Evolutionary conservation across 2,888 invertebrate species (phyloP).

Genomic region (Pheosia tremula): DNA sequence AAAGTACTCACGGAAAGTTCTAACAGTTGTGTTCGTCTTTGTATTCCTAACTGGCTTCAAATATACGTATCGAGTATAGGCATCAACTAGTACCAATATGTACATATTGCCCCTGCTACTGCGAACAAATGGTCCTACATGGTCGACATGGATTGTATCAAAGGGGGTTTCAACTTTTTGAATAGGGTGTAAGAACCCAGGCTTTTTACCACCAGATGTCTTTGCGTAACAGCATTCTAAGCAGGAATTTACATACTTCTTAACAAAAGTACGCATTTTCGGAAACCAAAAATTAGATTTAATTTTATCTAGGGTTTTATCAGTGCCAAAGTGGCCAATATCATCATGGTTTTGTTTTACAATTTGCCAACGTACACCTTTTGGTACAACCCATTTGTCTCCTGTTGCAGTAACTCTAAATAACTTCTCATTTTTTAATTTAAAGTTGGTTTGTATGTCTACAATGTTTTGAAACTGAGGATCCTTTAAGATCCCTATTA

Average conservation of each 20-base stretch:
- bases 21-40: constrained; percentile 7
- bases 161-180: constrained; percentile 9
- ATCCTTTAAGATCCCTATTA: constrained; percentile 18
- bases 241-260: constrained; percentile 10
- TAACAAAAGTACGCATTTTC: constrained; percentile 11
- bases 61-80: constrained; percentile 6
- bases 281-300: constrained; percentile 8
- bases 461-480: constrained; percentile 8
- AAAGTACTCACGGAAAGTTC: constrained; percentile 4
- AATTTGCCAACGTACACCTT: constrained; percentile 5
- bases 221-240: constrained; percentile 11
- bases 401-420: constrained; percentile 12
- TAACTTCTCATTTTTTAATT: constrained; percentile 24
- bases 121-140: constrained; percentile 10
- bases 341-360: constrained; percentile 8
- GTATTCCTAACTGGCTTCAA: constrained; percentile 1
- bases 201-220: constrained; percentile 5
- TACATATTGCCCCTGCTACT: constrained; percentile 1
- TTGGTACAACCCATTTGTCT: constrained; percentile 6
- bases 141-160: constrained; percentile 13
- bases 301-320: constrained; percentile 7
- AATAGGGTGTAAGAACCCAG: constrained; percentile 8
- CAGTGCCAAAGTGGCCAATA: constrained; percentile 10
- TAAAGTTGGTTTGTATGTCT: constrained; percentile 28
- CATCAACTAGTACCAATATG: constrained; percentile 9